Evolutionary conservation across 2,797 vertebrate species (phyloP), one percentile per base, ranked within the genome.

Genomic region (Danio kyathit): DNA sequence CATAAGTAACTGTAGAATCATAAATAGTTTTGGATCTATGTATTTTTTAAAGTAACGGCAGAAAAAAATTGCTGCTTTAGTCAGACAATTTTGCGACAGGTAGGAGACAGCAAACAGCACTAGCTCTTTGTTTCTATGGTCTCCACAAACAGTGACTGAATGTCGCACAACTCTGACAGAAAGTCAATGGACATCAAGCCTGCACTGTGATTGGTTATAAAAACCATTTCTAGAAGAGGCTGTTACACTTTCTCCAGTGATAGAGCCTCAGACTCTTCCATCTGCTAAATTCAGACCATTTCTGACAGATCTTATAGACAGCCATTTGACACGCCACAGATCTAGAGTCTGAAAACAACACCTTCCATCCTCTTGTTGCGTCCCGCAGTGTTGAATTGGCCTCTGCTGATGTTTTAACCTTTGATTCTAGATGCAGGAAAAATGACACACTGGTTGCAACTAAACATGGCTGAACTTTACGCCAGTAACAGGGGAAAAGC

Each of bases 401-500:
- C 44, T 70, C 65, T 11, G 38, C 19, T 19, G 41, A 38, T 48
- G 63, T 48, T 77, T 77, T 77, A 77, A 60, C 43, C 41, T 59
- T 77, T 77, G 56, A 79, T 70, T 79, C n/a, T 48, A 60, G 44
- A 54, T 70, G 17, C 44, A 70, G 76, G 56, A 70, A 49, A 78
- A 78, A 60, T 54, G 19, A n/a, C 41, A 59, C 3, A 19, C 13
- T 7, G n/a, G 13, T 49, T 59, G 16, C 52, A 40, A 2, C 40
- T 69, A 46, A 77, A 77, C 52, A 67, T 4, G 16, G 0, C 19
- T 69, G 51, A 19, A 77, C 51, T 77, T 67, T 48, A 67, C 14
- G 77, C 43, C 14, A 10, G 11, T 40, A 67, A 49, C 7, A 16
- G 57, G 9, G 10, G 44, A 19, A 46, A 56, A 76, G 43, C 41